A percentile compares a stretch with the other conserved stretches of the same genome.
Conservation (phyloP, 2,113 vertebrate species). For the Naja naja region DNA sequence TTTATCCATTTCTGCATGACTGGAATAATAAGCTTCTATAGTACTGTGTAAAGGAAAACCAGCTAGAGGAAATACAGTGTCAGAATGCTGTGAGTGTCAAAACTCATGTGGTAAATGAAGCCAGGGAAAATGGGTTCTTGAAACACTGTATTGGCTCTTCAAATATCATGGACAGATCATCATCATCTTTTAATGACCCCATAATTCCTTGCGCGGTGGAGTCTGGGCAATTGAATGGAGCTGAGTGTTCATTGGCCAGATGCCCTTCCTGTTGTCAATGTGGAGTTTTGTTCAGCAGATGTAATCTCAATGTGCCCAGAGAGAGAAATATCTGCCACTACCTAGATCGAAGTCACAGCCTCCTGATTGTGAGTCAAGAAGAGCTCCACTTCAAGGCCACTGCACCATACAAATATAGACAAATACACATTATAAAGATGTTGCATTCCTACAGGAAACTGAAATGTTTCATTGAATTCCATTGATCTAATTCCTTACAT, state of each 20-base stretch:
- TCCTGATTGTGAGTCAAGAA: no score
- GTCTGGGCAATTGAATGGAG: no score
- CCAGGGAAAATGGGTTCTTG: background rate
- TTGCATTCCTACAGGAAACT: background rate
- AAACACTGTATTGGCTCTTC: background rate
- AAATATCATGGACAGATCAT: background rate
- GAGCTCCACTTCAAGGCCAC: no score
- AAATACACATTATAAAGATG: background rate
- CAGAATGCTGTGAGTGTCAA: background rate
- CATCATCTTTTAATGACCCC: no score
- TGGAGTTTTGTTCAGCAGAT: no score
- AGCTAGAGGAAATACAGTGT: background rate
- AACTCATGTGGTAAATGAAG: background rate
- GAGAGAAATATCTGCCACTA: no score
- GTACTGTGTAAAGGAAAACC: background rate
- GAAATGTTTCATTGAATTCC: background rate
- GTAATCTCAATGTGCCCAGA: no score
- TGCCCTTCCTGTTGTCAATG: no score
- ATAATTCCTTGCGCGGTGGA: no score
- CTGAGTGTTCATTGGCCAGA: no score
- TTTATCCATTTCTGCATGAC: background rate
- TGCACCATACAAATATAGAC: background rate
- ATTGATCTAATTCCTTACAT: background rate
- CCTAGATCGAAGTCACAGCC: no score
- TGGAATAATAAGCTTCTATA: background rate